Evolutionary conservation across 2,797 vertebrate species (phyloP).

Genomic region (Corythornis leucogaster): DNA sequence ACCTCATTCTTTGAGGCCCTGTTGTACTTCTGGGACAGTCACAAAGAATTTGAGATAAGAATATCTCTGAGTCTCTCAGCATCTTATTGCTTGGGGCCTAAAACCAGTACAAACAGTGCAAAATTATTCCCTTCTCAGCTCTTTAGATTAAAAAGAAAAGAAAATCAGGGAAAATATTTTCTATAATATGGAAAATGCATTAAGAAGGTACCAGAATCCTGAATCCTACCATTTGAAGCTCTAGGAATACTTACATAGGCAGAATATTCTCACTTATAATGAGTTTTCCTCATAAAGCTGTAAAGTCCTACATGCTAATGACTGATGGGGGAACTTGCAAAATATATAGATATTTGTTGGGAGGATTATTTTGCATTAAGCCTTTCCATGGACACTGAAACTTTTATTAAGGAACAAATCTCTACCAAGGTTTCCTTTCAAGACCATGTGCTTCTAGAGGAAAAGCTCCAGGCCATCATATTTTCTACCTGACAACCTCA

Average conservation of each 20-base stretch:
- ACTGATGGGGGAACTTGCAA: neutral
- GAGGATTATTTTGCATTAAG: neutral
- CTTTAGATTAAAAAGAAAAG: neutral
- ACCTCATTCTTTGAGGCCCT: neutral
- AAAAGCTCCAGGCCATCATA: neutral
- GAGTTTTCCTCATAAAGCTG: neutral
- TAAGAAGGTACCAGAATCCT: neutral
- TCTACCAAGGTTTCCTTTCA: neutral
- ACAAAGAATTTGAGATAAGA: neutral
- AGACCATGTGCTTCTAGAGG: neutral
- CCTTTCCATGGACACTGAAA: neutral
- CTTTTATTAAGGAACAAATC: neutral
- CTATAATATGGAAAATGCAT: neutral
- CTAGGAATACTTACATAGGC: neutral
- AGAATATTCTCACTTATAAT: neutral
- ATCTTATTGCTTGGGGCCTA: neutral
- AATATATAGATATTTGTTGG: neutral
- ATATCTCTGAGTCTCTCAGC: neutral
- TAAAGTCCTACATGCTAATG: neutral
- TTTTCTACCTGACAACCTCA: neutral
- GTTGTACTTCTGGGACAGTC: neutral
- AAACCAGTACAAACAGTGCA: neutral
- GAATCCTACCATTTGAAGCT: neutral
- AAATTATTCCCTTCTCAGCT: neutral
- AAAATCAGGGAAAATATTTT: neutral